phyloP scores from a whole-genome alignment of 1,140 invertebrate genomes.

The Formica exsecta region DNA sequence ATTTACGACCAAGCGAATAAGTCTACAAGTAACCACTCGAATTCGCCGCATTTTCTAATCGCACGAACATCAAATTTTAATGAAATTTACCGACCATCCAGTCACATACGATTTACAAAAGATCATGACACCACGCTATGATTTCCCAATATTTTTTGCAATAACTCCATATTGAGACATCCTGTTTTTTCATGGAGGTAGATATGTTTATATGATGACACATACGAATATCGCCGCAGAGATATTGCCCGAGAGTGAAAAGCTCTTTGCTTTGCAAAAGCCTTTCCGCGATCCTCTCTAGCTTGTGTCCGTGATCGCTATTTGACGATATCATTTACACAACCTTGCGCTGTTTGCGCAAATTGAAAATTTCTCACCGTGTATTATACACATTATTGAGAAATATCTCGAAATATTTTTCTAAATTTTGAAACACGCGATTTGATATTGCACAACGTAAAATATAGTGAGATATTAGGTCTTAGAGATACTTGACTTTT shows the following conservation, averaged over 20 bases:
- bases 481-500: slow-evolving; percentile 2
- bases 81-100: slow-evolving; percentile 38
- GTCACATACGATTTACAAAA: slow-evolving; percentile 49
- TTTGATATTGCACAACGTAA: not conserved
- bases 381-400: not conserved
- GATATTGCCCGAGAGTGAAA: slow-evolving; percentile 21
- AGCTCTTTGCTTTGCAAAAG: slow-evolving; percentile 1
- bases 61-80: slow-evolving; percentile 50
- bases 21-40: not conserved
- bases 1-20: slow-evolving; percentile 32
- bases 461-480: slow-evolving; percentile 6
- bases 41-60: slow-evolving; percentile 44
- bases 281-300: not conserved
- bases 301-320: not conserved
- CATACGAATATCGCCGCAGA: not conserved
- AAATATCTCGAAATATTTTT: slow-evolving; percentile 11
- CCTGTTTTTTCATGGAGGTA: not conserved
- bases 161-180: not conserved
- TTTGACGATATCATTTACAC: slow-evolving; percentile 26
- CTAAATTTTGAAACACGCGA: slow-evolving; percentile 16
- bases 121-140: not conserved
- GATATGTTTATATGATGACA: slow-evolving; percentile 28
- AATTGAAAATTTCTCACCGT: slow-evolving; percentile 27
- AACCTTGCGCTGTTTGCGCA: not conserved
- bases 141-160: slow-evolving; percentile 5